Percentiles rank a stretch among this genome's conserved stretches.
These are phyloP conservation scores for Cybosia mesomella DNA, from an alignment of 2,888 invertebrate species.

Conservation along the genomic window DNA sequence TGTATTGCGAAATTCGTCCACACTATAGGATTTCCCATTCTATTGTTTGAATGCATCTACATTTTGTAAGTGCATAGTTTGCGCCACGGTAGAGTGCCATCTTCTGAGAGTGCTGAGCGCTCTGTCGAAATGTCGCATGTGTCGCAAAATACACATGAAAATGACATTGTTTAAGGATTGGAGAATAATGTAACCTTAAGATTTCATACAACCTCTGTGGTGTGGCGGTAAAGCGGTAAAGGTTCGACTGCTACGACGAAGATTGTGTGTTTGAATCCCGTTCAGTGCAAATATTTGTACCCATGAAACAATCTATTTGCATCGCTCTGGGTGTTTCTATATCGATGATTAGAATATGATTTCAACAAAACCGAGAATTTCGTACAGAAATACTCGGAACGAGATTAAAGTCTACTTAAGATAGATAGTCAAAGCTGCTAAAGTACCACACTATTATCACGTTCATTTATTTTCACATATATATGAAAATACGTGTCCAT, in stretches of 20 bases:
- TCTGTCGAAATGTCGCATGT: constrained; percentile 42
- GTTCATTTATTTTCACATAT: too few relatives aligned
- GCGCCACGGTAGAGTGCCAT: constrained; percentile 68
- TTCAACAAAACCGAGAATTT: neutral
- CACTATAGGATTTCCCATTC: constrained; percentile 69
- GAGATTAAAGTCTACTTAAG: too few relatives aligned
- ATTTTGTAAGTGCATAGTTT: constrained; percentile 68
- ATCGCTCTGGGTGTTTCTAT: too few relatives aligned
- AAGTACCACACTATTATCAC: too few relatives aligned
- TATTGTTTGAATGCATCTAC: constrained; percentile 71
- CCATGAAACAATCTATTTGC: too few relatives aligned
- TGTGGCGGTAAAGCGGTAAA: too few relatives aligned
- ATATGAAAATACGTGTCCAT: too few relatives aligned
- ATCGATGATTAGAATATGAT: neutral
- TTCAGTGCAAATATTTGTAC: too few relatives aligned
- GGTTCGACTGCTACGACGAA: too few relatives aligned
- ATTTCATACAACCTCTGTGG: neutral
- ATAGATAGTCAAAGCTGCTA: too few relatives aligned
- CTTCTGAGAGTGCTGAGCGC: constrained; percentile 59
- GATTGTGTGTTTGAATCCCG: too few relatives aligned
- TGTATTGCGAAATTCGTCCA: constrained; percentile 68
- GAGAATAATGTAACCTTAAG: neutral
- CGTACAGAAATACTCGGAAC: neutral
- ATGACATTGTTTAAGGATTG: constrained; percentile 17
- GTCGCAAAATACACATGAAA: constrained; percentile 37